A percentile compares a stretch with the other conserved stretches of the same genome.
Conservation (phyloP, 2,113 vertebrate genomes). For the Phalacrocorax aristotelis region DNA sequence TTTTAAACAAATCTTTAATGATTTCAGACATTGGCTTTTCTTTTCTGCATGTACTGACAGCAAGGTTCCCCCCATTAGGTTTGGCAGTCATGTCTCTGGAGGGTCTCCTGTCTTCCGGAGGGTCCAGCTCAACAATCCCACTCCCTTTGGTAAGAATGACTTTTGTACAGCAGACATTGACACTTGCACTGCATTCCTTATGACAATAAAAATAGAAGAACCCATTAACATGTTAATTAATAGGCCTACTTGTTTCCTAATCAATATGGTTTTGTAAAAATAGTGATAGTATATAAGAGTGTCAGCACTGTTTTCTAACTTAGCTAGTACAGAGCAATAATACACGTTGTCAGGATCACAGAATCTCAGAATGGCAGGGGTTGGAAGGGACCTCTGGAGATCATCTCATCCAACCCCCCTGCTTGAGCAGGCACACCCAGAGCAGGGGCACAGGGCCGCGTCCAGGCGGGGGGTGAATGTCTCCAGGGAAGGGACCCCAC, state of each 20-base stretch:
- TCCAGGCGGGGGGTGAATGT: no score
- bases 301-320: neutral
- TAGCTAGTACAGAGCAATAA: neutral
- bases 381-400: no score
- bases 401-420: no score
- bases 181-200: neutral
- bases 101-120: conserved; percentile 79
- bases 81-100: conserved; percentile 87
- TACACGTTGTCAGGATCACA: no score
- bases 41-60: neutral
- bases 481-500: no score
- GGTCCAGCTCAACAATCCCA: conserved; percentile 86
- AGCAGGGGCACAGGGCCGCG: no score
- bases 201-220: neutral
- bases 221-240: neutral
- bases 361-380: no score
- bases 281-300: neutral
- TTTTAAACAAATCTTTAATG: neutral
- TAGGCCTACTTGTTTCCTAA: neutral
- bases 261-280: accelerated
- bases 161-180: neutral
- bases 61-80: conserved; percentile 70
- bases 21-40: neutral
- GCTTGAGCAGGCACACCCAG: no score
- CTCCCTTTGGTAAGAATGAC: conserved; percentile 80